Evolutionary conservation across 2,888 invertebrate species (phyloP).

Genomic region (Melanotus villosus): DNA sequence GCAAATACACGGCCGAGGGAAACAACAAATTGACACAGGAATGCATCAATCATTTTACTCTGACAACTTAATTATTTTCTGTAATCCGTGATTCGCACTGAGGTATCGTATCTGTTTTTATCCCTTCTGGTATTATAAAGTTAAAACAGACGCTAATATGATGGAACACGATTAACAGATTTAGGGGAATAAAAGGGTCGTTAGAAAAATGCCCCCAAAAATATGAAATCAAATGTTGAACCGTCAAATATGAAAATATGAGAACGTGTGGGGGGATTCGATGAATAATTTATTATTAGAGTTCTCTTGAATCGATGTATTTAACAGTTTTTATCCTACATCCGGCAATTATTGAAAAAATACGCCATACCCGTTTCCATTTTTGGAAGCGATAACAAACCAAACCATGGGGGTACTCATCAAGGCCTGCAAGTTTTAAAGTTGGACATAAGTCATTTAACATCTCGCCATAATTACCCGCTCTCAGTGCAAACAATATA

Average conservation of each 20-base stretch:
- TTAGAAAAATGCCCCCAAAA: too few relatives aligned
- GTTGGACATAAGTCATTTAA: neutral
- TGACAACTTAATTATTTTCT: slow-evolving; percentile 28
- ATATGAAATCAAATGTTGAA: too few relatives aligned
- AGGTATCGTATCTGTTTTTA: neutral
- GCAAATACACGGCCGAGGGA: slow-evolving; percentile 21
- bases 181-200: too few relatives aligned
- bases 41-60: slow-evolving; percentile 26
- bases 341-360: neutral
- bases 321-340: neutral
- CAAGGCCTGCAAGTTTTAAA: slow-evolving; percentile 8
- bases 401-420: neutral
- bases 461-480: too few relatives aligned
- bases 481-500: too few relatives aligned
- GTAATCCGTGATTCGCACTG: slow-evolving; percentile 1
- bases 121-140: too few relatives aligned
- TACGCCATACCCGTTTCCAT: neutral
- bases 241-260: neutral
- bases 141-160: too few relatives aligned
- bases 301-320: neutral
- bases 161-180: too few relatives aligned
- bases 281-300: neutral
- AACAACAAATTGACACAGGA: slow-evolving; percentile 17
- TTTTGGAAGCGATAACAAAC: neutral
- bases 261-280: neutral